phyloP scores from a whole-genome alignment of 2,113 vertebrate species.

The Orientallactaga bullata region DNA sequence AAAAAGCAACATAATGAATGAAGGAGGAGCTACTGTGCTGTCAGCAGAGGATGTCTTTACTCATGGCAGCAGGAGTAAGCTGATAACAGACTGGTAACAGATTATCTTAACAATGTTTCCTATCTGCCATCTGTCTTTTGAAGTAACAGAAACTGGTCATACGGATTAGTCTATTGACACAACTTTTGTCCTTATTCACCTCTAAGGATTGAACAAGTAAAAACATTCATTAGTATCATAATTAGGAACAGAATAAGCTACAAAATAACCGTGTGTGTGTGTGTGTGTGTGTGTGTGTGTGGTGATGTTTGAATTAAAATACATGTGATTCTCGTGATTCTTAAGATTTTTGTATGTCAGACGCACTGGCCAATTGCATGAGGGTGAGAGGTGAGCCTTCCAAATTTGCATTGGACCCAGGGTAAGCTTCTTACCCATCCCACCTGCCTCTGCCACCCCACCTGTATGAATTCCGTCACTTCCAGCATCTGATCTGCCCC shows the following conservation, averaged over 20 bases:
- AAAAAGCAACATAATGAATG: too few species aligned
- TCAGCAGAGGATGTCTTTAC: not conserved
- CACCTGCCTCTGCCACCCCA: not conserved
- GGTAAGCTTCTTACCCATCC: not conserved
- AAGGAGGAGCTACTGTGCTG: not conserved
- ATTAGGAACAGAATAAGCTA: conserved; percentile 46
- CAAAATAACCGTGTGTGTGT: conserved; percentile 27
- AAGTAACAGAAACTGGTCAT: conserved; percentile 60
- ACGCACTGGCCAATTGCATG: not conserved
- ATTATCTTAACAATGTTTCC: conserved; percentile 38
- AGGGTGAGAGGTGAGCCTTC: not conserved
- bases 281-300: too few species aligned
- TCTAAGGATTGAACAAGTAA: conserved; percentile 40
- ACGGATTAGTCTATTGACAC: conserved; percentile 28
- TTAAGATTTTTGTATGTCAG: not conserved
- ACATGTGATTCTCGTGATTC: conserved; percentile 23
- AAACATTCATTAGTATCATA: conserved; percentile 34
- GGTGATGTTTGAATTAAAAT: conserved; percentile 58
- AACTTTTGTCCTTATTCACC: not conserved
- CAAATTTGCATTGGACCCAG: not conserved
- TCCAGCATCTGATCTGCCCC: not conserved
- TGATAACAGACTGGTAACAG: not conserved
- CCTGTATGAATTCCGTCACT: not conserved
- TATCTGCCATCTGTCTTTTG: conserved; percentile 2
- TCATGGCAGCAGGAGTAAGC: not conserved